A percentile compares a stretch with the other conserved stretches of the same genome.
These are phyloP conservation scores for Brachylomia viminalis DNA, from an alignment of 2,888 invertebrate genomes.

Conservation along the genomic window DNA sequence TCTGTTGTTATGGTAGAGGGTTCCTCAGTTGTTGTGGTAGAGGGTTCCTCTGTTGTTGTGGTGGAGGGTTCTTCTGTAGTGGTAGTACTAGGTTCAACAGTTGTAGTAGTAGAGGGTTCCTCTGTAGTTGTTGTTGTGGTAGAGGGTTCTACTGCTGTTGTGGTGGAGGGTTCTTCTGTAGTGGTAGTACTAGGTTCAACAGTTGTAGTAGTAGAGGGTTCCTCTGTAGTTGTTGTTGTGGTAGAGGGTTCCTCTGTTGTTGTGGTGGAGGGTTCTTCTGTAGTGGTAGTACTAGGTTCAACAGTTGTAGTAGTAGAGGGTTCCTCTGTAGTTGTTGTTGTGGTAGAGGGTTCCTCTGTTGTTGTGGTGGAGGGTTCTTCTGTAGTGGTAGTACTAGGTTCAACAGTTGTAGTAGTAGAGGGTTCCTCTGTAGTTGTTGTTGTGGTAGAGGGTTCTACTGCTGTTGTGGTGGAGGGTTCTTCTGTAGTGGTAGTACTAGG, in stretches of 20 bases:
- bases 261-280: background rate
- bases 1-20: background rate
- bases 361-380: constrained; percentile 19
- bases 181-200: constrained; percentile 22
- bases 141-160: background rate
- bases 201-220: constrained; percentile 13
- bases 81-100: constrained; percentile 1
- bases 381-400: constrained; percentile 6
- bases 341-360: background rate
- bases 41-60: constrained; percentile 1
- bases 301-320: constrained; percentile 5
- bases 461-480: constrained; percentile 26
- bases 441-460: constrained; percentile 11
- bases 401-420: constrained; percentile 22
- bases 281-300: too few relatives aligned
- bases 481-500: background rate
- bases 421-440: constrained; percentile 19
- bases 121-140: background rate
- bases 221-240: background rate
- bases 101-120: background rate
- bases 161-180: constrained; percentile 7
- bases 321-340: constrained; percentile 41
- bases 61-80: background rate
- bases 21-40: background rate
- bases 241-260: constrained; percentile 2